These are phyloP conservation scores for Callinectes sapidus DNA, from an alignment of 2,888 invertebrate species.

Conservation along the genomic window DNA sequence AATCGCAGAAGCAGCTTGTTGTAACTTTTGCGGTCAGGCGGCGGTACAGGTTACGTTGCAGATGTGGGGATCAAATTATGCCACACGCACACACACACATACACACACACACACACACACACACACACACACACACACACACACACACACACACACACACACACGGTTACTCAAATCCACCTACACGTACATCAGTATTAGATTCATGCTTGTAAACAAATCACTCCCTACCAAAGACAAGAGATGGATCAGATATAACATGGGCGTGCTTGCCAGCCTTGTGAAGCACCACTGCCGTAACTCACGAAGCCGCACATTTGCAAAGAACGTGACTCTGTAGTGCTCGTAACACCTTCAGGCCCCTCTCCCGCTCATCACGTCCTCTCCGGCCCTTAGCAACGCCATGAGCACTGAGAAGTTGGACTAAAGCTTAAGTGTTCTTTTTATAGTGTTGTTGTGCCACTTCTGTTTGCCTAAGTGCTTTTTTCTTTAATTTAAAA, in stretches of 20 bases:
- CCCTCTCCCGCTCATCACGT: too few relatives aligned
- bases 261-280: background rate
- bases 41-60: background rate
- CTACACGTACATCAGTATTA: too few relatives aligned
- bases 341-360: background rate
- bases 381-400: too few relatives aligned
- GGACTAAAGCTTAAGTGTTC: too few relatives aligned
- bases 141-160: background rate
- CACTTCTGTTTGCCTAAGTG: background rate
- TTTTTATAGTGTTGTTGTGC: too few relatives aligned
- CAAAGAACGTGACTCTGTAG: background rate
- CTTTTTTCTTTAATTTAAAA: background rate
- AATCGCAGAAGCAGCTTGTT: background rate
- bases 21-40: background rate
- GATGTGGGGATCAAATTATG: too few relatives aligned
- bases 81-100: background rate
- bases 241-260: background rate
- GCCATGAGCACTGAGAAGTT: too few relatives aligned
- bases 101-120: background rate
- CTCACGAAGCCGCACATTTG: background rate
- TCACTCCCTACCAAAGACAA: too few relatives aligned
- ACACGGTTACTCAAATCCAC: too few relatives aligned
- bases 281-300: background rate
- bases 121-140: background rate
- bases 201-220: too few relatives aligned